phyloP scores from a whole-genome alignment of 2,113 vertebrate species.

The Dolichotis patagonum region DNA sequence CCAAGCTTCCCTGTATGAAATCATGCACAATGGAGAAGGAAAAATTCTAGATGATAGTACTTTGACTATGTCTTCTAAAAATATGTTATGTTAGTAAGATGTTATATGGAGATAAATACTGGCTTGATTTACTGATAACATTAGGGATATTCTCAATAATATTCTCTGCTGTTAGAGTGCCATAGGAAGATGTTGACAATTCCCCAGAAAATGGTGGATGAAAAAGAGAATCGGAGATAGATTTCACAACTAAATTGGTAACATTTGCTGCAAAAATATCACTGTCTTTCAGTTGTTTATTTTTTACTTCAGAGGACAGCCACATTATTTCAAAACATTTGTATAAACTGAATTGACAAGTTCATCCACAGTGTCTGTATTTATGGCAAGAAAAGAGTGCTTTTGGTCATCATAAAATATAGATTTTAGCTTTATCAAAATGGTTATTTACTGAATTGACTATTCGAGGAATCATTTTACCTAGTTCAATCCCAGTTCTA shows the following conservation, averaged over 20 bases:
- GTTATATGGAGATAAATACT: constrained; percentile 15
- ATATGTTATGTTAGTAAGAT: constrained; percentile 60
- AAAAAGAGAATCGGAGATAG: constrained; percentile 51
- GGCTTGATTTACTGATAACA: constrained; percentile 51
- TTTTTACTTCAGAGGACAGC: background rate
- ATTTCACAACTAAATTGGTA: constrained; percentile 50
- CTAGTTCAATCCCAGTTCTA: constrained; percentile 30
- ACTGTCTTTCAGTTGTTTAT: constrained; percentile 26
- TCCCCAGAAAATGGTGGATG: constrained; percentile 54
- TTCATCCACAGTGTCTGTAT: constrained; percentile 39
- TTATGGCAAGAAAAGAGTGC: constrained; percentile 3
- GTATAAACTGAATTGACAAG: constrained; percentile 58
- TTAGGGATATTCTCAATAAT: constrained; percentile 56
- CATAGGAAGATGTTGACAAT: constrained; percentile 24
- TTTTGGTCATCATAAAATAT: constrained; percentile 1
- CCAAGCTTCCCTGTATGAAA: background rate
- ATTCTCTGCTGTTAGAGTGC: constrained; percentile 46
- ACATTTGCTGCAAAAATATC: constrained; percentile 60
- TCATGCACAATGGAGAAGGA: constrained; percentile 1
- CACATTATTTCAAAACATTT: constrained; percentile 41
- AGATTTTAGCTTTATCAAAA: constrained; percentile 54
- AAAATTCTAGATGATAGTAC: constrained; percentile 64
- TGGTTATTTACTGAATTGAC: constrained; percentile 59
- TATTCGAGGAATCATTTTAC: constrained; percentile 3
- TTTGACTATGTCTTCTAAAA: constrained; percentile 71